phyloP scores from a whole-genome alignment of 2,797 vertebrate genomes.

The Botia almorhae region DNA sequence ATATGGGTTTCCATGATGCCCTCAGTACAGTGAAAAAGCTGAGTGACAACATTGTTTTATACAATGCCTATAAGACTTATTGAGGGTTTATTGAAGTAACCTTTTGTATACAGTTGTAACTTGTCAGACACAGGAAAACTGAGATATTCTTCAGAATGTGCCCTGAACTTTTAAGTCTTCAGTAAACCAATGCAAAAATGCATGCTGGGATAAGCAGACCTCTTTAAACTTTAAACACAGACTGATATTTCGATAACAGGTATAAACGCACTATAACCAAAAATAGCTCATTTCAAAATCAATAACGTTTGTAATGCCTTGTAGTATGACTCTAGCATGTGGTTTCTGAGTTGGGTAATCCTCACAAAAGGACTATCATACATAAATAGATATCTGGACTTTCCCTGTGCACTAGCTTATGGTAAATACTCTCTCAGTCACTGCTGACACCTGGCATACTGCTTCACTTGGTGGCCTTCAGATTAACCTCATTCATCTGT shows the following conservation, averaged over 20 bases:
- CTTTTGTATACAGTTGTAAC: not conserved
- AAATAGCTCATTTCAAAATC: not conserved
- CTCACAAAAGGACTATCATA: not conserved
- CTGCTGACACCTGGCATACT: slow-evolving; percentile 41
- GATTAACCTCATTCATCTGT: slow-evolving; percentile 63
- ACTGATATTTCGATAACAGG: not conserved
- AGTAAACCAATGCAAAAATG: not conserved
- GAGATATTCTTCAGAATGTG: slow-evolving; percentile 4
- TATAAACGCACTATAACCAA: not conserved
- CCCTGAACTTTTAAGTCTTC: not conserved
- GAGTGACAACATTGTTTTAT: slow-evolving; percentile 11
- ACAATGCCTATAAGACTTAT: not conserved
- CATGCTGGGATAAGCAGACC: not conserved
- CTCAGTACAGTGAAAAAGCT: not conserved
- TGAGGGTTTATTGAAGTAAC: not conserved
- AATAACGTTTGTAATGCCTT: not conserved
- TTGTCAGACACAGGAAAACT: slow-evolving; percentile 4
- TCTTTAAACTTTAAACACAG: slow-evolving; percentile 11
- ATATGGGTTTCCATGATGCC: slow-evolving; percentile 45
- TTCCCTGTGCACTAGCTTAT: slow-evolving; percentile 16
- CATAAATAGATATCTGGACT: slow-evolving; percentile 29
- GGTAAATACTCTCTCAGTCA: slow-evolving; percentile 16
- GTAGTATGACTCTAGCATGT: not conserved
- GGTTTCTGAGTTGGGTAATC: slow-evolving; percentile 13
- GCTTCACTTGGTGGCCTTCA: slow-evolving; percentile 47